These are phyloP conservation scores for Spongilla lacustris DNA, from an alignment of 37 sponge, comb jelly and placozoan genomes.

Conservation along the genomic window DNA sequence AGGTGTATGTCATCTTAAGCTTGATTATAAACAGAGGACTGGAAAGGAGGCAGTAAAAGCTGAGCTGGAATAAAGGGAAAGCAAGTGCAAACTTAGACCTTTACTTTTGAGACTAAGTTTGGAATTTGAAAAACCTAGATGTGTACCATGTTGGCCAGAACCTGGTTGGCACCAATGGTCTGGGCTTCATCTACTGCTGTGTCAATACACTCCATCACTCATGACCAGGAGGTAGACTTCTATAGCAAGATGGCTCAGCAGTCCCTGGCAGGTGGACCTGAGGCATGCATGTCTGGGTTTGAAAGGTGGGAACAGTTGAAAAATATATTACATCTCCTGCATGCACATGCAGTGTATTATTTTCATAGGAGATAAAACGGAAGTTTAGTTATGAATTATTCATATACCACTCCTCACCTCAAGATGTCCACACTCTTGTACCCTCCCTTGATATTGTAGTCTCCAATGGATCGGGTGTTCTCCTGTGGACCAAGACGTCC, in stretches of 20 bases:
- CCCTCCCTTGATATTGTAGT: conserved; percentile 88
- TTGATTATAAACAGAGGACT: too few species aligned
- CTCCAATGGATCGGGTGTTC: conserved; percentile 93
- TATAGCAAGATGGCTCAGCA: conserved; percentile 41
- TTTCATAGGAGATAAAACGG: too few species aligned
- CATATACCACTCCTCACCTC: conserved; percentile 43
- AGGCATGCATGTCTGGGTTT: conserved; percentile 50
- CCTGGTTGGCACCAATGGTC: conserved; percentile 34
- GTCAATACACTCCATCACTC: conserved; percentile 89
- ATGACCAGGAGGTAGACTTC: conserved; percentile 77
- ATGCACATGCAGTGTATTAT: too few species aligned
- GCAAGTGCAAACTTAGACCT: too few species aligned
- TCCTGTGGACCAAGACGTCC: conserved; percentile 87
- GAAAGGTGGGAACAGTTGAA: background rate
- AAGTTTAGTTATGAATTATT: too few species aligned
- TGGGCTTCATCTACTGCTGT: conserved; percentile 3
- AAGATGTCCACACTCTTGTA: conserved; percentile 92
- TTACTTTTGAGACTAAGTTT: too few species aligned
- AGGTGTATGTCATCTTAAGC: too few species aligned
- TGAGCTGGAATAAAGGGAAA: too few species aligned
- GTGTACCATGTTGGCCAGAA: conserved; percentile 32
- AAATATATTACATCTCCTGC: too few species aligned
- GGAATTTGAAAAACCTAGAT: too few species aligned
- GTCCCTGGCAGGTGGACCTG: conserved; percentile 56
- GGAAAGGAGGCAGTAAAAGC: too few species aligned